These are phyloP conservation scores for Hydractinia echinata DNA, from an alignment of 30 jellyfish, hydroid and myxozoan genomes.

Conservation along the genomic window DNA sequence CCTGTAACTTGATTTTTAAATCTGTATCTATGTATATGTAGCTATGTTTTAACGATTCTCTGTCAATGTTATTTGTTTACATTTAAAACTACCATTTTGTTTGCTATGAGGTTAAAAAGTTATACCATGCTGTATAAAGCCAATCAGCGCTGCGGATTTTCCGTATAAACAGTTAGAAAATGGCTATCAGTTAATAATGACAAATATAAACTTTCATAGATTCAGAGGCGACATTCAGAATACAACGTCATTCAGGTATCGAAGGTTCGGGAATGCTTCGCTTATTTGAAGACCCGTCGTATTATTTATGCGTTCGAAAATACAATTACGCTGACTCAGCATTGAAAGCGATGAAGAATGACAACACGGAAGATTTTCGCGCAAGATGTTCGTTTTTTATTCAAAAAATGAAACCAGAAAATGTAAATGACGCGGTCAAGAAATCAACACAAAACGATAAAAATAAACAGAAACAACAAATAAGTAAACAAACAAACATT, in stretches of 20 bases:
- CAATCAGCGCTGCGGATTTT: too few relatives aligned
- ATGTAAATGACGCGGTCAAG: slow-evolving; percentile 23
- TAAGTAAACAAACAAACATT: too few relatives aligned
- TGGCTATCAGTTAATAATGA: too few relatives aligned
- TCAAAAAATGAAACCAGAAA: slow-evolving; percentile 25
- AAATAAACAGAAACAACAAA: neutral
- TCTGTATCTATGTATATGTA: too few relatives aligned
- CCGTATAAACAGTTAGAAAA: too few relatives aligned
- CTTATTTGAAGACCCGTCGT: slow-evolving; percentile 14
- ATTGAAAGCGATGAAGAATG: slow-evolving; percentile 33
- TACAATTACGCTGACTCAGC: slow-evolving; percentile 31
- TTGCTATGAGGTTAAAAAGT: too few relatives aligned
- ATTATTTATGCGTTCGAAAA: slow-evolving; percentile 24
- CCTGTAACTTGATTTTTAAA: too few relatives aligned
- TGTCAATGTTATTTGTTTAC: too few relatives aligned
- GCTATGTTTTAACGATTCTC: too few relatives aligned
- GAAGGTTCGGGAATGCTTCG: slow-evolving; percentile 45
- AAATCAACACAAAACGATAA: slow-evolving; percentile 28
- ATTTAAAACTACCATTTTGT: too few relatives aligned
- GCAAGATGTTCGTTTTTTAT: slow-evolving; percentile 36
- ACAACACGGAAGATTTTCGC: slow-evolving; percentile 20
- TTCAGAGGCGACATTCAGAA: slow-evolving; percentile 16
- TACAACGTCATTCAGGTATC: slow-evolving; percentile 33
- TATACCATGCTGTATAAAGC: too few relatives aligned
- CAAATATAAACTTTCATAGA: neutral